Conservation (phyloP, 2,888 invertebrate species). For the Macrosoma leucophasiata region DNA sequence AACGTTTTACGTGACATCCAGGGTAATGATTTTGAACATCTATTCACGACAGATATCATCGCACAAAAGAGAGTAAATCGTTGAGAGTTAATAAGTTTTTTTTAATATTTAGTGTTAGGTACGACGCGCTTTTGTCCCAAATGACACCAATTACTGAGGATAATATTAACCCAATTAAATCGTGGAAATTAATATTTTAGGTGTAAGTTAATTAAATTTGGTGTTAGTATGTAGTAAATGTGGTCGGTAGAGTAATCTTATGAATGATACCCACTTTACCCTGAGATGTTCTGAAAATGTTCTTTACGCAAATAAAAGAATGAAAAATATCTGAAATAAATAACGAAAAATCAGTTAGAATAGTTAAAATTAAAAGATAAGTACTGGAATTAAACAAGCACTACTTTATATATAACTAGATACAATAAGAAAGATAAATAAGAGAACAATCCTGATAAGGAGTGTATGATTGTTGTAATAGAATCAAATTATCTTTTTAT, state of each 20-base stretch:
- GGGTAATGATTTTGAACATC: slow-evolving; percentile 44
- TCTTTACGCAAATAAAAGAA: slow-evolving; percentile 1
- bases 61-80: slow-evolving; percentile 34
- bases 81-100: slow-evolving; percentile 25
- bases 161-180: slow-evolving; percentile 38
- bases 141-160: slow-evolving; percentile 55
- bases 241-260: slow-evolving; percentile 57
- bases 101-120: slow-evolving; percentile 33
- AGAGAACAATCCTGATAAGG: too few relatives aligned
- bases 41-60: slow-evolving; percentile 29
- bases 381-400: too few relatives aligned
- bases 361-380: too few relatives aligned
- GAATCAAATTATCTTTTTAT: too few relatives aligned
- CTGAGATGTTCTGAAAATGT: slow-evolving; percentile 25
- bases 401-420: too few relatives aligned
- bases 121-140: slow-evolving; percentile 40
- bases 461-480: too few relatives aligned
- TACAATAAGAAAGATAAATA: too few relatives aligned
- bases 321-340: not conserved
- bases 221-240: slow-evolving; percentile 64
- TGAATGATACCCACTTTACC: slow-evolving; percentile 24
- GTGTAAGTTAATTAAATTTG: slow-evolving; percentile 38
- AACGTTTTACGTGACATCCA: slow-evolving; percentile 54
- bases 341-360: slow-evolving; percentile 14
- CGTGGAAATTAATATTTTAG: slow-evolving; percentile 40